Conservation (phyloP, 2,888 invertebrate genomes). For the Arctia plantaginis region DNA sequence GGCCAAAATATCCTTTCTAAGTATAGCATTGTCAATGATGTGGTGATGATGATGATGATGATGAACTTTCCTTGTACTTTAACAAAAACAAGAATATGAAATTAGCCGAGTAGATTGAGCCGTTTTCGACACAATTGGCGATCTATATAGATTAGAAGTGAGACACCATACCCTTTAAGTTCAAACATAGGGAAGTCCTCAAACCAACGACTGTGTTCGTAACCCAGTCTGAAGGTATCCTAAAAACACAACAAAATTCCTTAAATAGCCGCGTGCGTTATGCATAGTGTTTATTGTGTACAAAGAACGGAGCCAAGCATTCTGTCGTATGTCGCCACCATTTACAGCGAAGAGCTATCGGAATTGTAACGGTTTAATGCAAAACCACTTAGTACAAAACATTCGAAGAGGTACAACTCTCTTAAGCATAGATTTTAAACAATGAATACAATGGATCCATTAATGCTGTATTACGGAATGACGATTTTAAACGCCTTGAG, state of each 20-base stretch:
- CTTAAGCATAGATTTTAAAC: slow-evolving; percentile 22
- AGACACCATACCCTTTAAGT: no score
- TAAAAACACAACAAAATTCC: slow-evolving; percentile 11
- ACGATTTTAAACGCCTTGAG: slow-evolving; percentile 17
- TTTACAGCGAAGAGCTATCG: slow-evolving; percentile 23
- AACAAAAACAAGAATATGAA: no score
- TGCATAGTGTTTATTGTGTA: slow-evolving; percentile 9
- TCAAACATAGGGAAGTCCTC: no score
- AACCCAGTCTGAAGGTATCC: not conserved
- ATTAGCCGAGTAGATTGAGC: no score
- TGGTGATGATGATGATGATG: no score
- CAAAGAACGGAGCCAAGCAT: slow-evolving; percentile 3
- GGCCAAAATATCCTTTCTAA: no score
- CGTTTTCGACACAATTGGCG: no score
- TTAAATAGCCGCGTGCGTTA: slow-evolving; percentile 1
- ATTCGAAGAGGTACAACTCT: slow-evolving; percentile 30
- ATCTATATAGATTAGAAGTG: no score
- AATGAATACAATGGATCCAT: slow-evolving; percentile 21
- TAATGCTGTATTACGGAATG: slow-evolving; percentile 17
- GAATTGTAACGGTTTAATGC: slow-evolving; percentile 30
- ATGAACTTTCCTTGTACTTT: no score
- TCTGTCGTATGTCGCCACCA: slow-evolving; percentile 7
- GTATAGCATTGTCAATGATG: no score
- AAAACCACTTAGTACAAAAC: slow-evolving; percentile 43
- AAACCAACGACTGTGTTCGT: not conserved